These are phyloP conservation scores for Pteropus alecto DNA, from an alignment of 2,113 vertebrate genomes.

Conservation along the genomic window DNA sequence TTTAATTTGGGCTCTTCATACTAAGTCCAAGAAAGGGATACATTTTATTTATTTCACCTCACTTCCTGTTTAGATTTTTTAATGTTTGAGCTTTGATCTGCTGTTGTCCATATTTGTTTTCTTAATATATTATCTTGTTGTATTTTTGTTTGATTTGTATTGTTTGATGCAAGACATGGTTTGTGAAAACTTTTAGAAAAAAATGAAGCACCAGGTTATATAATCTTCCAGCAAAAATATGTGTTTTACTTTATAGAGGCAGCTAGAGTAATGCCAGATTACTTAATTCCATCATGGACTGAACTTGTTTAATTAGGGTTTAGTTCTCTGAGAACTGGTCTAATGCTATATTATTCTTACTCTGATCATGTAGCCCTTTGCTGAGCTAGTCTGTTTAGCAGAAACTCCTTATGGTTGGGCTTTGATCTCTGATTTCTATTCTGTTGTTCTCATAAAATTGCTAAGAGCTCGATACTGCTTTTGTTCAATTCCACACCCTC, in stretches of 20 bases:
- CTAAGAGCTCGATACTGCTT: background rate
- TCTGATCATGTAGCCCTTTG: background rate
- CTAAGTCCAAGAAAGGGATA: background rate
- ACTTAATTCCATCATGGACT: background rate
- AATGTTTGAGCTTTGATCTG: background rate
- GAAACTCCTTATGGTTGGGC: background rate
- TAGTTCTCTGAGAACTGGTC: background rate
- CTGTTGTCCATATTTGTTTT: background rate
- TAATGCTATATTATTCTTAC: background rate
- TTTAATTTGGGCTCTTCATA: background rate
- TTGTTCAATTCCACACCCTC: background rate
- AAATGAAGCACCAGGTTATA: background rate
- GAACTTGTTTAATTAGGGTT: background rate
- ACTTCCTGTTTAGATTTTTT: background rate
- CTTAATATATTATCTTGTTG: background rate
- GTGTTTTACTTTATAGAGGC: background rate
- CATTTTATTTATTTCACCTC: background rate
- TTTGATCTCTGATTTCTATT: background rate
- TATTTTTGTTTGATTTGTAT: background rate
- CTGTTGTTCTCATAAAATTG: background rate
- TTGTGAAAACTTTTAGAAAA: background rate
- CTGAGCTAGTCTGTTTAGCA: background rate
- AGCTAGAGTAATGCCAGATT: background rate
- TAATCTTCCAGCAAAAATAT: background rate
- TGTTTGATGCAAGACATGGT: background rate